Conservation (phyloP, 2,888 invertebrate species). For the Hipparchia semele region DNA sequence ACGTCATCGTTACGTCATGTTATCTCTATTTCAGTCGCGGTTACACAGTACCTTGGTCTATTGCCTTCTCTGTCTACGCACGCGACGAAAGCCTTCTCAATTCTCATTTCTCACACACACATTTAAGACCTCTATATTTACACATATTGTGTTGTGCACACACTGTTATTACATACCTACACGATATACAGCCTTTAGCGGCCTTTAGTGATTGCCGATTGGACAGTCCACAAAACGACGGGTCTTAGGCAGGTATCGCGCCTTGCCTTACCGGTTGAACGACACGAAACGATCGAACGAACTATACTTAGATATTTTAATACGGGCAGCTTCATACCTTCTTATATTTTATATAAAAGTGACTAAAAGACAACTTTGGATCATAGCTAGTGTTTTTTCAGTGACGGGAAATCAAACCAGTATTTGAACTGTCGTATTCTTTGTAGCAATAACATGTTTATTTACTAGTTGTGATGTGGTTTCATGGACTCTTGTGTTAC, state of each 20-base stretch:
- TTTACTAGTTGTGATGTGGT: conserved; percentile 31
- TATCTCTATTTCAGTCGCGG: too few species aligned
- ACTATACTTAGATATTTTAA: conserved; percentile 44
- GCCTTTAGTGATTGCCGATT: conserved; percentile 31
- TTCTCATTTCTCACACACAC: conserved; percentile 31
- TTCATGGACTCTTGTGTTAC: conserved; percentile 18
- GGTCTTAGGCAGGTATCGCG: conserved; percentile 66
- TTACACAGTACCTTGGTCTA: too few species aligned
- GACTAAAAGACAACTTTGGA: not conserved
- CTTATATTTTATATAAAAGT: conserved; percentile 14
- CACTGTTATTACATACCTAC: not conserved
- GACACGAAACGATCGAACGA: conserved; percentile 80
- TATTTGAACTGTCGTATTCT: conserved; percentile 12
- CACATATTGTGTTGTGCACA: conserved; percentile 27
- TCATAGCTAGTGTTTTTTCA: conserved; percentile 1
- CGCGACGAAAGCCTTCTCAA: conserved; percentile 4
- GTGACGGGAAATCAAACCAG: conserved; percentile 17
- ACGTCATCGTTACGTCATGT: too few species aligned
- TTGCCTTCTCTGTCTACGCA: not conserved
- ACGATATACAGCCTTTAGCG: conserved; percentile 29
- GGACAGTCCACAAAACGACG: conserved; percentile 48
- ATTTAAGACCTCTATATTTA: not conserved
- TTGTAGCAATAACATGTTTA: conserved; percentile 26
- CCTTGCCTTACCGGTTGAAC: conserved; percentile 68
- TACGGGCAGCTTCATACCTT: conserved; percentile 13